Base-by-base conservation (phyloP, 2,888 invertebrate species). In the Pyrocoelia pectoralis region DNA sequence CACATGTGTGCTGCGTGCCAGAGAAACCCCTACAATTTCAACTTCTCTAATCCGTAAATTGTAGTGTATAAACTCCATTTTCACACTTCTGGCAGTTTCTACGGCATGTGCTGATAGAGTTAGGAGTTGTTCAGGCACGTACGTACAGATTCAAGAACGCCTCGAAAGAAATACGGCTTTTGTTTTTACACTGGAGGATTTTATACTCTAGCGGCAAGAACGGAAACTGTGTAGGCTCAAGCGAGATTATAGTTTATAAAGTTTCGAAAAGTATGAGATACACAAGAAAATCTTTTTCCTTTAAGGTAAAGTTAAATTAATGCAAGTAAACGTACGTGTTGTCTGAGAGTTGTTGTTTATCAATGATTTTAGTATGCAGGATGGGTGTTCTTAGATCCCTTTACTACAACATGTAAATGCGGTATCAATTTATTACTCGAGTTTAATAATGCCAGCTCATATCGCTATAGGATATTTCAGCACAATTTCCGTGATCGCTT, bases 361-460 rank as follows among this genome's bases (percentile, higher is more conserved):
- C 61, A 70, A 50, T 61, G 65, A 59, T 66, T 70, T 73, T 71
- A 69, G 70, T 70, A 72, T 71, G 70, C 72, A 68, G 68, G 71
- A 63, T 66, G 63, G 61, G 71, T 66, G 68, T 68, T 69, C 66
- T 67, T 67, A 66, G 65, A 43, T 65, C 68, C 66, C 68, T n/a
- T 69, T 12, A 66, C 63, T 65, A 68, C 67, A 71, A 69, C 69
- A 73, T 73, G 72, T 72, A 73, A 72, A 72, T 72, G 72, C 65
- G 64, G 67, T 72, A 71, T 69, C 71, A 73, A 73, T 73, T 73
- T 73, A 73, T 72, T 68, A 68, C 71, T 63, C 58, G 66, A 64
- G 68, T 69, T 68, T 67, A 68, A 68, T 63, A 60, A 56, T 60
- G 63, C 50, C 56, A 15, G 48, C 43, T 50, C 58, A 56, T 61